A percentile compares a stretch with the other conserved stretches of the same genome.
Evolutionary conservation across 1,140 invertebrate genomes (phyloP).

Genomic region (Myzus persicae): DNA sequence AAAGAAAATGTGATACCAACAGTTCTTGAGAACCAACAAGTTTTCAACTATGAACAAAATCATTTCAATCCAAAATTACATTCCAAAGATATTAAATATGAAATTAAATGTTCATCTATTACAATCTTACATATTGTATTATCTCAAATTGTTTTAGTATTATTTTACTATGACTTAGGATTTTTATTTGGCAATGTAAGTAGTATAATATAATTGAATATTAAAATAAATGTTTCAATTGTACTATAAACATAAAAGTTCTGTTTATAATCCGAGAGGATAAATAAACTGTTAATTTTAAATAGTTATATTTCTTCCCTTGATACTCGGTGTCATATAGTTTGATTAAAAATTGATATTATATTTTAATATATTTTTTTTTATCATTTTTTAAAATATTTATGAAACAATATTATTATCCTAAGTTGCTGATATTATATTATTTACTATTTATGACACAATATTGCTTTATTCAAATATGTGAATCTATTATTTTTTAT

Average conservation of each 20-base stretch:
- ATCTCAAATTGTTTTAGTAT: conserved; percentile 44
- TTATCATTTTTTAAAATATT: too few species aligned
- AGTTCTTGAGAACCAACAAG: neutral
- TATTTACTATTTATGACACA: too few species aligned
- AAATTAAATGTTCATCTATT: neutral
- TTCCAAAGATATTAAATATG: conserved; percentile 20
- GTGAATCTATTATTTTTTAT: too few species aligned
- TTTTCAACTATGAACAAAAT: conserved; percentile 11
- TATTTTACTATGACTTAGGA: conserved; percentile 44
- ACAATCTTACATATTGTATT: conserved; percentile 25
- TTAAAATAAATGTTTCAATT: neutral
- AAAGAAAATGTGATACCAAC: neutral
- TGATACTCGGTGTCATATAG: too few species aligned
- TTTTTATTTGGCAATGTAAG: conserved; percentile 56
- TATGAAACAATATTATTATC: too few species aligned
- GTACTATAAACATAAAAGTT: too few species aligned
- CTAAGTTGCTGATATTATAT: too few species aligned
- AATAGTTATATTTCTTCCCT: neutral
- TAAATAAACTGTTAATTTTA: neutral
- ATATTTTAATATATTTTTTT: too few species aligned
- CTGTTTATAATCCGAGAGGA: neutral
- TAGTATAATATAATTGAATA: neutral
- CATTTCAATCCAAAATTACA: neutral
- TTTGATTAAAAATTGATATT: too few species aligned
- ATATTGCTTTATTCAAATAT: too few species aligned